Conservation (phyloP, 1,140 invertebrate genomes). For the Panagrolaimus sp. region DNA sequence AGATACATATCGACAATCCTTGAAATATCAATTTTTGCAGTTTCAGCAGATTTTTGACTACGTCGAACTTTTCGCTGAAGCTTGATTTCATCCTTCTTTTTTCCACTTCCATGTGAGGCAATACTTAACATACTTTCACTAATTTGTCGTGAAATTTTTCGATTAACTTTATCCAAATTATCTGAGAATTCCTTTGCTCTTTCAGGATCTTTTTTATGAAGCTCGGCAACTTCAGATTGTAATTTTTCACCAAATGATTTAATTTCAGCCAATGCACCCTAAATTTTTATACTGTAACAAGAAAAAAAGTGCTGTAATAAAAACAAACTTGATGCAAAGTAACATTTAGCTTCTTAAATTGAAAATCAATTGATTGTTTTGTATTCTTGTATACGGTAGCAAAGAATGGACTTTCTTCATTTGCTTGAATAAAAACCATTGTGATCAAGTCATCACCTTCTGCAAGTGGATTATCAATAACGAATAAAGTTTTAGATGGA, state of each 20-base stretch:
- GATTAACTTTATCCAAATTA: background rate
- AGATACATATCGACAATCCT: constrained; percentile 33
- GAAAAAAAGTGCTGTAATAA: background rate
- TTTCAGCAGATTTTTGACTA: background rate
- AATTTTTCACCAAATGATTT: constrained; percentile 60
- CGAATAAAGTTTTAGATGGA: constrained; percentile 40
- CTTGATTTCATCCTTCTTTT: background rate
- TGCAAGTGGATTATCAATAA: constrained; percentile 46
- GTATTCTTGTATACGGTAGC: constrained; percentile 72
- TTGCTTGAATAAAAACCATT: constrained; percentile 64
- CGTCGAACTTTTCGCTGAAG: constrained; percentile 12
- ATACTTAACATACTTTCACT: no score
- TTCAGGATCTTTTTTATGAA: constrained; percentile 32
- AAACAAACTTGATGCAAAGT: constrained; percentile 76
- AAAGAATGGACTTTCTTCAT: constrained; percentile 79
- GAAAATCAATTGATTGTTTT: constrained; percentile 71
- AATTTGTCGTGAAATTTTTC: constrained; percentile 13
- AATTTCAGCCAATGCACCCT: constrained; percentile 45
- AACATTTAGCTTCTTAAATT: constrained; percentile 74
- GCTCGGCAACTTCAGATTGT: constrained; percentile 31
- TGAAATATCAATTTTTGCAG: background rate
- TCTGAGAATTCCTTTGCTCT: constrained; percentile 16
- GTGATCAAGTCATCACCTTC: constrained; percentile 39
- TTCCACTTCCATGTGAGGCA: background rate
- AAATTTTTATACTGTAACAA: no score